phyloP scores from a whole-genome alignment of 1,140 invertebrate species.

The Drosophila funebris region DNA sequence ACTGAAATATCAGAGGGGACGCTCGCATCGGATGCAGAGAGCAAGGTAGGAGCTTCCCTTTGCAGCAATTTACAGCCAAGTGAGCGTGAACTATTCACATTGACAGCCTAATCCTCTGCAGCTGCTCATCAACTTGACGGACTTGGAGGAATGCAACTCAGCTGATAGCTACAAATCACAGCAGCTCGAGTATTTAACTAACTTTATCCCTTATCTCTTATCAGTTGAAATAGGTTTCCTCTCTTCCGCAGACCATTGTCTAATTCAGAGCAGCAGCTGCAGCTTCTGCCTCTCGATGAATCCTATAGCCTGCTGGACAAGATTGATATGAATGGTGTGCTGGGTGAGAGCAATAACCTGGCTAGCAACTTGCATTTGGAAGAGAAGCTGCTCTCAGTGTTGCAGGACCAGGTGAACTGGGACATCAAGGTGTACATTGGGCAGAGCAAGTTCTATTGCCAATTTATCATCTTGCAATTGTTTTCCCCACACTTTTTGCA shows the following conservation, averaged over 20 bases:
- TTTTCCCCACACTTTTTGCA: slow-evolving; percentile 31
- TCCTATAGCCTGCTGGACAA: not conserved
- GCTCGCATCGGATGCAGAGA: not conserved
- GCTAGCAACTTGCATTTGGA: not conserved
- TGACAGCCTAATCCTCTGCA: too few species aligned
- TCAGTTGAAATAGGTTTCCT: not conserved
- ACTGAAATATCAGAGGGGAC: not conserved
- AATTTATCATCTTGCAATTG: slow-evolving; percentile 29
- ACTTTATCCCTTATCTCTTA: not conserved
- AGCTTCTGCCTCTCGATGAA: not conserved
- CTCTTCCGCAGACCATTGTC: not conserved
- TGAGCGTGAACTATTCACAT: too few species aligned
- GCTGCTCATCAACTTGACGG: too few species aligned
- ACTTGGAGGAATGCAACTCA: not conserved
- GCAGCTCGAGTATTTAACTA: not conserved
- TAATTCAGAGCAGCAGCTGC: not conserved
- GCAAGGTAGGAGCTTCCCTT: not conserved
- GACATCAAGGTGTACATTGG: slow-evolving; percentile 29
- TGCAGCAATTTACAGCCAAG: not conserved
- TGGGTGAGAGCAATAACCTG: not conserved
- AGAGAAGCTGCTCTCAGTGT: not conserved
- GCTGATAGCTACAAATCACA: not conserved
- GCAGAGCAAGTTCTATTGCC: slow-evolving; percentile 38
- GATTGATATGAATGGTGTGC: not conserved
- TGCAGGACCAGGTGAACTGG: not conserved